Evolutionary conservation across 2,797 vertebrate species (phyloP), one percentile per base, ranked within the genome.

Genomic region (Neopelma chrysocephalum): DNA sequence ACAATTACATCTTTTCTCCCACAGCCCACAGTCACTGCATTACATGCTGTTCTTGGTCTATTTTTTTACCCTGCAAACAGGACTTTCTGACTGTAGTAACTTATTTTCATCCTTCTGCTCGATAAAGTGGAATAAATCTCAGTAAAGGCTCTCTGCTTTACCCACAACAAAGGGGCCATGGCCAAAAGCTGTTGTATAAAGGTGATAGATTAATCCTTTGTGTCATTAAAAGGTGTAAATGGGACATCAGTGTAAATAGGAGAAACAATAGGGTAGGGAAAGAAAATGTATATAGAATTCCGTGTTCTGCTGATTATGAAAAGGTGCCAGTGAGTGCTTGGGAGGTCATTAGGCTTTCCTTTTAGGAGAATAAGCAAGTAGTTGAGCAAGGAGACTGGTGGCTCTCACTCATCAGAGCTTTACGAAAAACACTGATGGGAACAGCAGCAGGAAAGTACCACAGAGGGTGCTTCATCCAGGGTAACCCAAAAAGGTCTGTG

Each of bases 1-100:
- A 95, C 84, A 93, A 95, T 95, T 92, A 47, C 48, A 93, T 71
- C 87, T 96, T 96, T 93, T 93, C 89, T 94, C 71, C 50, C 84
- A 71, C 51, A 95, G 87, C 51, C 58, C 82, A 36, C 69, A 88
- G 50, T 94, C 48, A 69, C 43, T 87, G 47, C 31, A 18, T 72
- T 85, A 82, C 84, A 64, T 40, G 32, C 36, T 45, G 14, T 60
- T 26, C 36, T 85, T 70, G 22, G 48, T 84, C 57, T 82, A 42
- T n/a, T 89, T 85, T 64, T 69, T 38, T 1, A 18, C 43, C 27
- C 32, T 22, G 9, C 36, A 93, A 93, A 82, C 18, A 77, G 42
- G 27, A 42, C 71, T 85, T 87, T 90, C 76, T 87, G 50, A 81
- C 62, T 80, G 8, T 56, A 78, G 47, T 27, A 90, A 82, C 43